phyloP scores from a whole-genome alignment of 2,113 vertebrate species.

The Tautogolabrus adspersus region DNA sequence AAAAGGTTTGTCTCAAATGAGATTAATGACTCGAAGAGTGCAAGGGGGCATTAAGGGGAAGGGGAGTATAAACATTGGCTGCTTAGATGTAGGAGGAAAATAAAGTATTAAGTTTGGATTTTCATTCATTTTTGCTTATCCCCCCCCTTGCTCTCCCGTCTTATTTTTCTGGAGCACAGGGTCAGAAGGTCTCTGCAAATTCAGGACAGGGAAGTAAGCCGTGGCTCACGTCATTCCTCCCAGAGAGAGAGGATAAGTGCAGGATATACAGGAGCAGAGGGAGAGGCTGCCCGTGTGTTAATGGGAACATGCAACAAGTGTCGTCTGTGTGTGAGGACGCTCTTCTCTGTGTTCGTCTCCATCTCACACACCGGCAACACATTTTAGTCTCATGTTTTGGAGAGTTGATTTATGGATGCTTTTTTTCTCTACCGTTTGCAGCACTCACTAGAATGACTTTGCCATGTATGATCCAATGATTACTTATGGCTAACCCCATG shows the following conservation, averaged over 20 bases:
- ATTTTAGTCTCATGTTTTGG: background rate
- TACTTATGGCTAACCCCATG: background rate
- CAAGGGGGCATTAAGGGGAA: too few species aligned
- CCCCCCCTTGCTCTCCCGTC: background rate
- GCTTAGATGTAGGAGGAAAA: background rate
- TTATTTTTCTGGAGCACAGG: conserved; percentile 10
- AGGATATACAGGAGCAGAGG: background rate
- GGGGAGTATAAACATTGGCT: background rate
- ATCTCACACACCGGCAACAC: background rate
- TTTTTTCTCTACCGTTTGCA: background rate
- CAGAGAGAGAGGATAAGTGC: background rate
- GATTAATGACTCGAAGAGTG: conserved; percentile 1
- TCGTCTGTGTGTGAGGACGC: background rate
- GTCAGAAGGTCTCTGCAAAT: conserved; percentile 10
- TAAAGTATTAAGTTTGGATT: background rate
- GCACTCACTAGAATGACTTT: background rate
- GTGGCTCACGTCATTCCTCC: background rate
- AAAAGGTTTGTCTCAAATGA: conserved; percentile 28
- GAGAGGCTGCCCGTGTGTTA: background rate
- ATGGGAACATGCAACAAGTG: background rate
- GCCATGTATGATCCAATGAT: background rate
- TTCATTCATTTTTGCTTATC: background rate
- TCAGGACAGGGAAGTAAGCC: conserved; percentile 15
- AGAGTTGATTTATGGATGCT: background rate
- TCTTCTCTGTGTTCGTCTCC: background rate